Evolutionary conservation across 2,888 invertebrate genomes (phyloP), one percentile per base, ranked within the genome.

Genomic region (Entomobrya proxima): DNA sequence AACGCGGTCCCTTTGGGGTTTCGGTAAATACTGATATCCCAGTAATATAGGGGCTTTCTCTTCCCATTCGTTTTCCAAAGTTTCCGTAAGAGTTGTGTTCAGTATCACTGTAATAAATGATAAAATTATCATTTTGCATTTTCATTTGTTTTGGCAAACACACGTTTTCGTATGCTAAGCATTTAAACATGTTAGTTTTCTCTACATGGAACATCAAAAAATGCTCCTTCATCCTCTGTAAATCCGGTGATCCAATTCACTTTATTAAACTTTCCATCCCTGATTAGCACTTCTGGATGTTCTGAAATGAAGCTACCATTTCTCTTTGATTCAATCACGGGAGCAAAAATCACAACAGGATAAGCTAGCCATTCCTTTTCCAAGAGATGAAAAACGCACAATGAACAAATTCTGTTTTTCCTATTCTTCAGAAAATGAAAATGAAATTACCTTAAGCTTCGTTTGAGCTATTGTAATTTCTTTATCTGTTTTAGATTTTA

Each of bases 231-330:
- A 32, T 86, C 86, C 55, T 86, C 86, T n/a, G 75, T 86, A 21
- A 81, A 37, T 24, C 86, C 86, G 0, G 47, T n/a, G 5, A 86
- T 77, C 86, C 86, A 86, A 30, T 81, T 81, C 21, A 86, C 86
- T 37, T 67, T 52, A 30, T 85, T 79, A 21, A 64, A 64, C 5
- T 74, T 76, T 67, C 85, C 85, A 4, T 21, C 47, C 24, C 24
- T 9, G 0, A 85, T 3, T 7, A 47, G 24, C 13, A n/a, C 3
- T 9, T 78, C 50, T 32, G 85, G 78, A 7, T 27, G 13, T 74
- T 85, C 72, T 6, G 61, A 9, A 11, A 85, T 27, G 35, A 85
- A 85, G 21, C 67, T 75, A 7, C 67, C 40, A 30, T 27, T 9
- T 18, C 61, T 18, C 6, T 44, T 21, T 2, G 37, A 7, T 55